phyloP scores from a whole-genome alignment of 2,888 invertebrate genomes.

The Pyrgus malvae region DNA sequence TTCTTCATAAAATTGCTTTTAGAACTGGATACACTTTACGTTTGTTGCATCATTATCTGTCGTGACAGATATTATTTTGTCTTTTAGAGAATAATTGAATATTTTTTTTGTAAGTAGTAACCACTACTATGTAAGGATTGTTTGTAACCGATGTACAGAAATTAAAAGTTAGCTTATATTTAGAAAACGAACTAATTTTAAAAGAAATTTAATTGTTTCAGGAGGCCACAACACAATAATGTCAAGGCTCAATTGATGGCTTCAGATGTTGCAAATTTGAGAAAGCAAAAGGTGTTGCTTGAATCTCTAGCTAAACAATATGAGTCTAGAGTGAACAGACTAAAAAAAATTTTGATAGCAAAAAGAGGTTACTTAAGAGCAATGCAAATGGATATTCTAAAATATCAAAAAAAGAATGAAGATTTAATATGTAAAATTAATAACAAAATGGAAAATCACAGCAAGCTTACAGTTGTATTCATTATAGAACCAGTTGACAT shows the following conservation, averaged over 20 bases:
- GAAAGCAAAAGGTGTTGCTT: conserved; percentile 61
- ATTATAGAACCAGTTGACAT: conserved; percentile 43
- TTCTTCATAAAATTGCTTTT: too few species aligned
- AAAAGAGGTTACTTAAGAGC: conserved; percentile 70
- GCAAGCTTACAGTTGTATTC: conserved; percentile 45
- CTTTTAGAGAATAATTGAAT: too few species aligned
- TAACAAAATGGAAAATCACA: conserved; percentile 57
- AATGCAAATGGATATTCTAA: conserved; percentile 68
- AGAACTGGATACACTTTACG: too few species aligned
- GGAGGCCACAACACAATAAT: conserved; percentile 69
- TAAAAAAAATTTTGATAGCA: conserved; percentile 62
- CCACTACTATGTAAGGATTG: too few species aligned
- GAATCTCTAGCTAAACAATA: conserved; percentile 67
- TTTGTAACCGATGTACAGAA: too few species aligned
- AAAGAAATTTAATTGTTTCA: conserved; percentile 35
- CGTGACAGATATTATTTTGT: too few species aligned
- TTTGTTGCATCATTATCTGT: too few species aligned
- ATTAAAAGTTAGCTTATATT: too few species aligned
- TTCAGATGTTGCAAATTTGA: conserved; percentile 59
- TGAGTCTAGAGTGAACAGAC: conserved; percentile 58
- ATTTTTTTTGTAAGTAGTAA: too few species aligned
- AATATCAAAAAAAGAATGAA: conserved; percentile 71
- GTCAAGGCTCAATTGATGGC: conserved; percentile 64
- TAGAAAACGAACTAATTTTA: not conserved
- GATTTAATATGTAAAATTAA: conserved; percentile 55